phyloP scores from a whole-genome alignment of 2,113 vertebrate species.

The Phrynosoma platyrhinos region DNA sequence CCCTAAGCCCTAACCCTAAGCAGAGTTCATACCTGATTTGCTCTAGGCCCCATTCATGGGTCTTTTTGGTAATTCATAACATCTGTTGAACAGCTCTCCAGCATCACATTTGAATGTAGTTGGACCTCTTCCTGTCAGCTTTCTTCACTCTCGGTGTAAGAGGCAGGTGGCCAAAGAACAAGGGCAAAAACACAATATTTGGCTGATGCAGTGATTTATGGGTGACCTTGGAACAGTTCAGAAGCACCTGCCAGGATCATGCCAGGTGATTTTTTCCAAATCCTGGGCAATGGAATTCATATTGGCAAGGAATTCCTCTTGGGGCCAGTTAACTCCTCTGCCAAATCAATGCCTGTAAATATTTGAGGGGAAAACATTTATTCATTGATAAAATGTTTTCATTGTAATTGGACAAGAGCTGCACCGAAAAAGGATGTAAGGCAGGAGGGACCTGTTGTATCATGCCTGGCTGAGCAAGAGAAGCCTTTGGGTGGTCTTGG shows the following conservation, averaged over 20 bases:
- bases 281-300: conserved; percentile 5
- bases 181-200: background rate
- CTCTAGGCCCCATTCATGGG: no score
- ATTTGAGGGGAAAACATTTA: conserved; percentile 3
- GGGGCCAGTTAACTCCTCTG: conserved; percentile 4
- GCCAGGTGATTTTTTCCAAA: background rate
- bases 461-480: background rate
- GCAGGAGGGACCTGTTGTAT: no score
- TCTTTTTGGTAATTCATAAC: no score
- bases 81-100: no score
- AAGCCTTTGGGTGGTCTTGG: background rate
- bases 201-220: background rate
- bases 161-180: no score
- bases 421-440: background rate
- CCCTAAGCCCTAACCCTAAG: no score
- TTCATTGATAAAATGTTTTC: conserved; percentile 1
- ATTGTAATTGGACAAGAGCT: background rate
- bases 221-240: background rate
- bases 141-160: no score
- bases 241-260: background rate
- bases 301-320: conserved; percentile 17
- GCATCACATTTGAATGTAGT: no score
- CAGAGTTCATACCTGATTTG: no score
- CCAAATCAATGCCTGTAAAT: conserved; percentile 14
- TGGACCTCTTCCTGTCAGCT: no score